These are phyloP conservation scores for Periophthalmodon schlosseri DNA, from an alignment of 2,113 vertebrate genomes.

Conservation along the genomic window DNA sequence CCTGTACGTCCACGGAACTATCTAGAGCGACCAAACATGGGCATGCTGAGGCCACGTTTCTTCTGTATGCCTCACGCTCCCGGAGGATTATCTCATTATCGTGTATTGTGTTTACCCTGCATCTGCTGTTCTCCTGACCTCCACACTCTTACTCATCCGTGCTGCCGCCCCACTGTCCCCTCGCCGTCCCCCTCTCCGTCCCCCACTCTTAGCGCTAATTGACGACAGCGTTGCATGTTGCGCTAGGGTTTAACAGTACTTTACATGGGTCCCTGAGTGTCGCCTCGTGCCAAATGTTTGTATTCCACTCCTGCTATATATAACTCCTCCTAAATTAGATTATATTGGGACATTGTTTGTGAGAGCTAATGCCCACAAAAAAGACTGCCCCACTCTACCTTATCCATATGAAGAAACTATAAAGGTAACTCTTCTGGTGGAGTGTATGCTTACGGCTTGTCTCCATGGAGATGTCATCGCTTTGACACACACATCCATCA, in stretches of 20 bases:
- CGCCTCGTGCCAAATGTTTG: slow-evolving; percentile 45
- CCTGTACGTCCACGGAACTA: neutral
- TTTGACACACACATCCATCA: too few species aligned
- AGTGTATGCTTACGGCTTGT: neutral
- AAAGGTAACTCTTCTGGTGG: neutral
- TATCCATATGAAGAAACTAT: neutral
- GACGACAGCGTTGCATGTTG: slow-evolving; percentile 35
- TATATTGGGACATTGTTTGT: slow-evolving; percentile 31
- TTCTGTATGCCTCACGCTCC: neutral
- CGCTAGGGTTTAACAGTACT: slow-evolving; percentile 54
- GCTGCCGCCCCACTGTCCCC: slow-evolving; percentile 12
- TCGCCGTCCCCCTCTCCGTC: slow-evolving; percentile 6
- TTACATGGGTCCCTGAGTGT: slow-evolving; percentile 37
- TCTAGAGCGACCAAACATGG: neutral
- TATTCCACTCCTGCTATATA: slow-evolving; percentile 50
- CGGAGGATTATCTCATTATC: slow-evolving; percentile 43
- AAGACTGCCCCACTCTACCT: neutral
- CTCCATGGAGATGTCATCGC: neutral
- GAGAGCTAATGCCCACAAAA: slow-evolving; percentile 16
- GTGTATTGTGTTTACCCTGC: slow-evolving; percentile 25
- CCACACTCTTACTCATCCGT: slow-evolving; percentile 28
- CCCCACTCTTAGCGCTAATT: slow-evolving; percentile 42
- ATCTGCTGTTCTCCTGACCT: slow-evolving; percentile 47
- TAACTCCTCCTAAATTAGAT: slow-evolving; percentile 49
- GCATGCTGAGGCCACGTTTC: neutral